A percentile compares a stretch with the other conserved stretches of the same genome.
Evolutionary conservation across 2,113 vertebrate species (phyloP).

Genomic region (Grallaria varia): DNA sequence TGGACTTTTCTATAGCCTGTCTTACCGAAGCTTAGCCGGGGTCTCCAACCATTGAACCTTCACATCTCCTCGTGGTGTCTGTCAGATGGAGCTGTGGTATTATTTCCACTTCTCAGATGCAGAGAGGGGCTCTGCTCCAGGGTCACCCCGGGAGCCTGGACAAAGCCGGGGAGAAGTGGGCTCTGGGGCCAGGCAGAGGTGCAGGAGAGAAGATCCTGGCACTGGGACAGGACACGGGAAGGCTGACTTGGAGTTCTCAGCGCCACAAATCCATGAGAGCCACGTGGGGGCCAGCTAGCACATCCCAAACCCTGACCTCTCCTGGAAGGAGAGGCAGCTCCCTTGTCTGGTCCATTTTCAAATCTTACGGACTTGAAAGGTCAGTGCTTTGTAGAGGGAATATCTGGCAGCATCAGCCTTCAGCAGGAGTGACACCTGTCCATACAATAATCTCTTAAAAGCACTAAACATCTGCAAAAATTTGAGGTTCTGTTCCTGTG

Average conservation of each 20-base stretch:
- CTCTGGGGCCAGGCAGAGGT: background rate
- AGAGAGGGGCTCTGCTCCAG: background rate
- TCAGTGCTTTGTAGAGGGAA: background rate
- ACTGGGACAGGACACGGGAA: background rate
- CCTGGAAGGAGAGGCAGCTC: background rate
- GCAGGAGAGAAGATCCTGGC: background rate
- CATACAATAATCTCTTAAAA: background rate
- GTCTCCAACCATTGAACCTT: background rate
- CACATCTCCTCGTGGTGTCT: background rate
- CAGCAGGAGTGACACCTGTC: background rate
- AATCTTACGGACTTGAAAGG: background rate
- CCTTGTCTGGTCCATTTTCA: background rate
- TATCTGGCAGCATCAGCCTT: background rate
- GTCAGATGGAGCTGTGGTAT: background rate
- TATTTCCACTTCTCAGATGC: background rate
- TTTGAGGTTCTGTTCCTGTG: background rate
- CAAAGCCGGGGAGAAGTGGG: background rate
- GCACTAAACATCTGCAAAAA: background rate
- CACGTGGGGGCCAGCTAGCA: background rate
- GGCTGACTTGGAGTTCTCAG: background rate
- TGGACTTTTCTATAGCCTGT: background rate
- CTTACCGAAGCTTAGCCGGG: background rate
- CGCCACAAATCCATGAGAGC: background rate
- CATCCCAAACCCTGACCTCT: background rate
- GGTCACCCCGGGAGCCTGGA: background rate